Evolutionary conservation across 2,113 vertebrate genomes (phyloP).

Genomic region (Calcarius ornatus): DNA sequence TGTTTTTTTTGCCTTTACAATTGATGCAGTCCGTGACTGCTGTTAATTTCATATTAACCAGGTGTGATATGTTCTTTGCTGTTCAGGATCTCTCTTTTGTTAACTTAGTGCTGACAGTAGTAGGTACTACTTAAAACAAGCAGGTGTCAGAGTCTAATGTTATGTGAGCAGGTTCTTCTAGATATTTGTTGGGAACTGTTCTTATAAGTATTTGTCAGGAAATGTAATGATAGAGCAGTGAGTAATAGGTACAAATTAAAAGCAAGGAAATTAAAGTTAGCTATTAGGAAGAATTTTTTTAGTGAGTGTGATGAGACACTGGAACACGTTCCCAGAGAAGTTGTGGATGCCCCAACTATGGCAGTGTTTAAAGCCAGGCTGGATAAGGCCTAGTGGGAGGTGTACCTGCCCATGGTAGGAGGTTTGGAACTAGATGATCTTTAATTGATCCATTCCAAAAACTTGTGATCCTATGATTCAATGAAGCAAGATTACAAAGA

Average conservation of each 20-base stretch:
- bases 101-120: neutral
- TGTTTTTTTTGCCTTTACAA: neutral
- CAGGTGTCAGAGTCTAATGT: neutral
- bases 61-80: neutral
- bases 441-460: neutral
- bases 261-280: neutral
- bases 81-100: neutral
- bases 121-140: neutral
- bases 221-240: neutral
- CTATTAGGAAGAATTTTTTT: neutral
- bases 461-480: rapidly evolving
- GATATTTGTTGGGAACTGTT: neutral
- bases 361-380: neutral
- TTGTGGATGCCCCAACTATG: neutral
- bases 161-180: neutral
- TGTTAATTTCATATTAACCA: neutral
- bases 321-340: neutral
- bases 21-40: neutral
- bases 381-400: neutral
- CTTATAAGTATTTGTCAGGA: neutral
- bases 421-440: neutral
- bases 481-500: neutral
- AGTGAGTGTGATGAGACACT: neutral
- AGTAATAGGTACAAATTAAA: neutral
- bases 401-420: neutral